These are phyloP conservation scores for Lithophane ornitopus DNA, from an alignment of 2,888 invertebrate genomes.

Conservation along the genomic window DNA sequence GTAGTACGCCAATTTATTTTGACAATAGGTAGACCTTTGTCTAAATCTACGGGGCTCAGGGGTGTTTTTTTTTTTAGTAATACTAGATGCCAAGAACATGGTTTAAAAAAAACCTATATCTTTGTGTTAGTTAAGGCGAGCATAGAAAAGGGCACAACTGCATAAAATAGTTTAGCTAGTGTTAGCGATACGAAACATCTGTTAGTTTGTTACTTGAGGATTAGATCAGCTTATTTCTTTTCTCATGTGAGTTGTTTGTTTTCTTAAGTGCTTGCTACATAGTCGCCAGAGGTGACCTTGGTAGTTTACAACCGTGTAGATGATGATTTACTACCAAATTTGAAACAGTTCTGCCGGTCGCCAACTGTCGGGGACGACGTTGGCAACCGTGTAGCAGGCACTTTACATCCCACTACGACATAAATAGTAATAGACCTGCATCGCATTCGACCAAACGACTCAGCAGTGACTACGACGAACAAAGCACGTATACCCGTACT, in stretches of 20 bases:
- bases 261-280: too few relatives aligned
- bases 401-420: neutral
- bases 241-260: neutral
- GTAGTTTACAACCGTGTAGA: too few relatives aligned
- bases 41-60: neutral
- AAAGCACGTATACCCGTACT: slow-evolving; percentile 4
- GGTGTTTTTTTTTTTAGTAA: neutral
- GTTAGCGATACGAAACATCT: neutral
- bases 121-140: neutral
- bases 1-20: neutral
- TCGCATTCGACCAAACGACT: slow-evolving; percentile 10
- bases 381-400: too few relatives aligned
- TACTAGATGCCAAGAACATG: neutral
- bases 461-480: neutral
- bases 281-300: too few relatives aligned
- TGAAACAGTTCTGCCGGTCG: too few relatives aligned
- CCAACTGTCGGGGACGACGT: too few relatives aligned
- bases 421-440: slow-evolving; percentile 16
- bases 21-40: too few relatives aligned
- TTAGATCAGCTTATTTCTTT: neutral
- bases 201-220: slow-evolving; percentile 3
- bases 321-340: too few relatives aligned
- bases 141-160: too few relatives aligned
- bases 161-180: neutral
- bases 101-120: too few relatives aligned